These are phyloP conservation scores for Calyptomena viridis DNA, from an alignment of 2,113 vertebrate genomes.

Conservation along the genomic window DNA sequence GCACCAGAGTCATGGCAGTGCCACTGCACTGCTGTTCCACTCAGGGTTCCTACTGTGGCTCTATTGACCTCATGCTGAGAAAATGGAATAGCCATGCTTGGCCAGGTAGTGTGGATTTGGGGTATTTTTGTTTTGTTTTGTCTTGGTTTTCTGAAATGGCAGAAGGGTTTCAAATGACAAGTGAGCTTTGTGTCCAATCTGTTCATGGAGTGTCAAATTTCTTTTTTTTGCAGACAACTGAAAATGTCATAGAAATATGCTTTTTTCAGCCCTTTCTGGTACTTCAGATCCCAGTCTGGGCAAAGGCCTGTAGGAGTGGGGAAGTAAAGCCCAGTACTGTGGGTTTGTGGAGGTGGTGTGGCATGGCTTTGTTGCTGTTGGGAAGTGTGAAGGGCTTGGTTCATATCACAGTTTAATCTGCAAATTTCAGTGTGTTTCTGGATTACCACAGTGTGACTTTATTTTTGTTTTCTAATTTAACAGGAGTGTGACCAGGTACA, in stretches of 20 bases:
- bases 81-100: not conserved
- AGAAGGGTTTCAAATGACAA: not conserved
- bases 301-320: not conserved
- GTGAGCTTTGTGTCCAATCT: not conserved
- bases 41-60: not conserved
- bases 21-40: not conserved
- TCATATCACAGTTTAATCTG: not conserved
- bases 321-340: not conserved
- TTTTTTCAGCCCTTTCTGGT: not conserved
- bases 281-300: not conserved
- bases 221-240: not conserved
- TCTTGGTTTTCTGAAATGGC: not conserved
- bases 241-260: not conserved
- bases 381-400: not conserved
- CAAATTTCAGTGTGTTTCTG: not conserved
- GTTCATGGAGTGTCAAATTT: not conserved
- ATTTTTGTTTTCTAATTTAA: not conserved
- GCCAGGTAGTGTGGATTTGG: not conserved
- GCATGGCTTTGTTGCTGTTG: not conserved
- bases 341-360: not conserved
- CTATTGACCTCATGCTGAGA: not conserved
- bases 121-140: not conserved
- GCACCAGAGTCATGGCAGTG: not conserved
- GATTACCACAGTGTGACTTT: not conserved
- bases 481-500: slow-evolving; percentile 99